phyloP scores from a whole-genome alignment of 2,797 vertebrate species.

The Coccyzus lansbergi region DNA sequence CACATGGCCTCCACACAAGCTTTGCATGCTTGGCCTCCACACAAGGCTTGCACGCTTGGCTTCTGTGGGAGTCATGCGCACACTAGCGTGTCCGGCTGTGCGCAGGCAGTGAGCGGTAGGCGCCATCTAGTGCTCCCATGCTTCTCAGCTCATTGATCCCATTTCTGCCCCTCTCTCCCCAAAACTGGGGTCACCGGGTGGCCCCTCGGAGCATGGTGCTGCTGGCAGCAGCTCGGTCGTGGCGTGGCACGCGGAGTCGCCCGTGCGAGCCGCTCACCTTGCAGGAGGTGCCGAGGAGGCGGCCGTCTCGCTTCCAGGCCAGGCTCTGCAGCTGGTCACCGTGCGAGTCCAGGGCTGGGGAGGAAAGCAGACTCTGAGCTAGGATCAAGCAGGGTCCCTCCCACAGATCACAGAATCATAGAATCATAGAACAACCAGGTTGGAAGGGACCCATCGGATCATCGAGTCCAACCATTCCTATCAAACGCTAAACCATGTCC shows the following conservation, averaged over 20 bases:
- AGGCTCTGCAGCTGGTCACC: constrained; percentile 88
- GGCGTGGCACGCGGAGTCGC: rapidly evolving
- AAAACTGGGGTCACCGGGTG: rapidly evolving
- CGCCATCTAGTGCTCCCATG: constrained; percentile 45
- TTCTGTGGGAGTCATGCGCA: not conserved
- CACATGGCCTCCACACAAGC: too few relatives aligned
- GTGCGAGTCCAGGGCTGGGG: constrained; percentile 86
- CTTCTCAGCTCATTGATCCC: not conserved
- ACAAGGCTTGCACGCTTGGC: too few relatives aligned
- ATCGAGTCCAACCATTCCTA: too few relatives aligned
- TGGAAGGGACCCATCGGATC: too few relatives aligned
- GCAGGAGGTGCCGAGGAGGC: constrained; percentile 87
- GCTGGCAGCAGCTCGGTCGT: not conserved
- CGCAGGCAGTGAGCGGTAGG: not conserved
- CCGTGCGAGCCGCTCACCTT: constrained; percentile 79
- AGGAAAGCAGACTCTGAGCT: not conserved
- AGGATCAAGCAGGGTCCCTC: not conserved
- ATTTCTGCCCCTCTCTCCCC: not conserved
- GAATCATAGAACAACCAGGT: too few relatives aligned
- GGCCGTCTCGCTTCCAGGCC: constrained; percentile 89
- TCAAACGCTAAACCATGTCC: too few relatives aligned
- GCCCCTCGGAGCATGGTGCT: rapidly evolving
- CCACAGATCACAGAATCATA: rapidly evolving
- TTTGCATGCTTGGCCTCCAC: too few relatives aligned
- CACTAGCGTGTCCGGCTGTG: not conserved